phyloP scores from a whole-genome alignment of 2,888 invertebrate genomes.

The Eupithecia insigniata region DNA sequence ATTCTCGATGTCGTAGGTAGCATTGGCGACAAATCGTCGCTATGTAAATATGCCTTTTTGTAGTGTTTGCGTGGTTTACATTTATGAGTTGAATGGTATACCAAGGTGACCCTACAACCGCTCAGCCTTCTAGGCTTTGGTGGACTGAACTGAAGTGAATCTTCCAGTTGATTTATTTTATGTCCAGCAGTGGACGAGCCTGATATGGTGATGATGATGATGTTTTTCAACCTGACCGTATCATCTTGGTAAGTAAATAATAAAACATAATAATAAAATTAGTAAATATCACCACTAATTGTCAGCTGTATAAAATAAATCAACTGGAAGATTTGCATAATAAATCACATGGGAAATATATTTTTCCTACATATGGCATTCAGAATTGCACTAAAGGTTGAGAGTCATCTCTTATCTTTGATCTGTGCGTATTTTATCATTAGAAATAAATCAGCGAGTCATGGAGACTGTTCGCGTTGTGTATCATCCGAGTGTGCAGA shows the following conservation, averaged over 20 bases:
- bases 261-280: background rate
- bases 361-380: constrained; percentile 22
- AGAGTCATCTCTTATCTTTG: constrained; percentile 17
- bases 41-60: constrained; percentile 10
- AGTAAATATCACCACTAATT: background rate
- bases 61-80: background rate
- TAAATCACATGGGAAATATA: background rate
- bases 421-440: constrained; percentile 9
- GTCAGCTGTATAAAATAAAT: constrained; percentile 6
- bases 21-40: constrained; percentile 15
- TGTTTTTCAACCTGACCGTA: background rate
- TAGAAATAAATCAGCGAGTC: background rate
- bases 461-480: too few relatives aligned
- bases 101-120: background rate
- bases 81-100: constrained; percentile 1
- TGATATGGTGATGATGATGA: too few relatives aligned
- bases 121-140: background rate
- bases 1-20: constrained; percentile 58
- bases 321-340: background rate
- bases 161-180: too few relatives aligned
- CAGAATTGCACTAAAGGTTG: constrained; percentile 30
- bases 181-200: too few relatives aligned
- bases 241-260: background rate
- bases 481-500: too few relatives aligned
- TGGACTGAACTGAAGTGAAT: too few relatives aligned